phyloP scores from a whole-genome alignment of 2,797 vertebrate species.

The Dromococcyx pavoninus region DNA sequence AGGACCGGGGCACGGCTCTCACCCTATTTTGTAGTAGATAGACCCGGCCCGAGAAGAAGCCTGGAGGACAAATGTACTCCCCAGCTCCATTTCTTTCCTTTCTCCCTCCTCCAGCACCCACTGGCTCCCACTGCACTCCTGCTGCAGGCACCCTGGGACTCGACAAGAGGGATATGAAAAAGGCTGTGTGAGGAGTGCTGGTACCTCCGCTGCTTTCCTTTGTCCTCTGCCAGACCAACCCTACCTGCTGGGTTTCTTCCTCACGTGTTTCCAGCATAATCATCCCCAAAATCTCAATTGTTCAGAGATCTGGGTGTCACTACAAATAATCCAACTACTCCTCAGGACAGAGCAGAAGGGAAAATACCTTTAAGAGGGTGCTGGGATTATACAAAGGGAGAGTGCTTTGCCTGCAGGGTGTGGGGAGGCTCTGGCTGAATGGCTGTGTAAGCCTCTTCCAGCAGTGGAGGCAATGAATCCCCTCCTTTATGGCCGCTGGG shows the following conservation, averaged over 20 bases:
- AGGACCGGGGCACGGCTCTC: accelerated
- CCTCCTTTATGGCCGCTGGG: background rate
- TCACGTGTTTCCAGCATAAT: background rate
- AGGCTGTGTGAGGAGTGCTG: background rate
- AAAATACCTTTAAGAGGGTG: background rate
- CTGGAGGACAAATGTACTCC: background rate
- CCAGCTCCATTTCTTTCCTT: background rate
- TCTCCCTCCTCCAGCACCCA: background rate
- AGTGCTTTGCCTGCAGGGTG: background rate
- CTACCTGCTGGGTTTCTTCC: background rate
- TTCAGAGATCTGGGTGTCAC: background rate
- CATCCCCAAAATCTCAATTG: background rate
- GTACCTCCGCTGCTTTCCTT: background rate
- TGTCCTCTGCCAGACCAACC: background rate
- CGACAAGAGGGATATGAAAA: background rate
- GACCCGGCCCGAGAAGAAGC: background rate
- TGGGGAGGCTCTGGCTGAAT: background rate
- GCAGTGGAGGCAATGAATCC: background rate
- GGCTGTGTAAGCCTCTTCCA: background rate
- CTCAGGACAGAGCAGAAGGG: background rate
- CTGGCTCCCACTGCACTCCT: background rate
- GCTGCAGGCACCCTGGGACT: background rate
- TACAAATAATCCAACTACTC: background rate
- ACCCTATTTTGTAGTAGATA: background rate
- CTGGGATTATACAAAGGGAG: background rate